Evolutionary conservation across 2,113 vertebrate genomes (phyloP).

Genomic region (Tachuris rubrigastra): DNA sequence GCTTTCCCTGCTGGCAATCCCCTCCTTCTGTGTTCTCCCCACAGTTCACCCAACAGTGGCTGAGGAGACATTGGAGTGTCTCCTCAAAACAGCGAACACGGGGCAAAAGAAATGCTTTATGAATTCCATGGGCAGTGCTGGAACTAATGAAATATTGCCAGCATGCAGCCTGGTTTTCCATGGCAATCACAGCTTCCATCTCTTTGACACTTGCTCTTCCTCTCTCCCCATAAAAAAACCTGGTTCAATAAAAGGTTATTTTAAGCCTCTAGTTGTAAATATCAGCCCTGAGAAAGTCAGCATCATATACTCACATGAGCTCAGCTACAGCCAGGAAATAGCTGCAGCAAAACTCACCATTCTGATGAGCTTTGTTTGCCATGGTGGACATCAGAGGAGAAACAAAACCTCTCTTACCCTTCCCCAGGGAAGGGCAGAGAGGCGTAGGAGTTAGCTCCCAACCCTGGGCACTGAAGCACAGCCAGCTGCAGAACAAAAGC

Average conservation of each 20-base stretch:
- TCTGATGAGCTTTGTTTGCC: neutral
- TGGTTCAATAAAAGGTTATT: neutral
- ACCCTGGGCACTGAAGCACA: neutral
- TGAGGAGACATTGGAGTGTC: neutral
- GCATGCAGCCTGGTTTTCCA: neutral
- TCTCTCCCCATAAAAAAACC: neutral
- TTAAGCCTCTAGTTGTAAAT: neutral
- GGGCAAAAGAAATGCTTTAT: neutral
- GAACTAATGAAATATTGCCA: neutral
- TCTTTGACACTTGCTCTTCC: neutral
- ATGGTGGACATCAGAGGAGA: rapidly evolving
- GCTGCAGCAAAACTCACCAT: neutral
- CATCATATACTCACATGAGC: neutral
- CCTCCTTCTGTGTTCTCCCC: neutral
- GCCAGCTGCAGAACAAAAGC: neutral
- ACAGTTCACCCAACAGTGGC: neutral
- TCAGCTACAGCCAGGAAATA: neutral
- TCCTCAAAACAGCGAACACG: neutral
- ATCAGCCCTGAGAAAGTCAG: neutral
- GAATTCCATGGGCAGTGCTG: neutral
- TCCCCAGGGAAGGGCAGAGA: neutral
- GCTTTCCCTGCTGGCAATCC: neutral
- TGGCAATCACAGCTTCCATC: neutral
- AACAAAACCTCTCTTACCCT: slow-evolving; percentile 18
- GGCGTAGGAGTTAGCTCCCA: neutral